A percentile compares a stretch with the other conserved stretches of the same genome.
These are phyloP conservation scores for Machimus rusticus DNA, from an alignment of 2,888 invertebrate genomes.

Conservation along the genomic window DNA sequence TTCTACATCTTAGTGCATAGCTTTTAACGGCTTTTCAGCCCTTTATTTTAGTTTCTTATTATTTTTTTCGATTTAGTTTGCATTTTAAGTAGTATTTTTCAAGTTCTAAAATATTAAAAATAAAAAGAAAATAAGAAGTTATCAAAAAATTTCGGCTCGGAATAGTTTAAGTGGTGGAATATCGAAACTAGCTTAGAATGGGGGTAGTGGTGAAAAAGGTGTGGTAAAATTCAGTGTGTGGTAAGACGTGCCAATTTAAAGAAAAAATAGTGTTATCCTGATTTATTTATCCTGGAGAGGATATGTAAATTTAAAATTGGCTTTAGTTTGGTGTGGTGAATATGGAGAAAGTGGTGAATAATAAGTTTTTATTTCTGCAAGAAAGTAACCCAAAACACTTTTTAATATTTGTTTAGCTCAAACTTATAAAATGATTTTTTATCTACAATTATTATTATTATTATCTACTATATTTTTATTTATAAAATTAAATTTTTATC, in stretches of 20 bases:
- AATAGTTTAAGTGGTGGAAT: neutral
- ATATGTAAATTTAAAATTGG: neutral
- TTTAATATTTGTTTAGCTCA: neutral
- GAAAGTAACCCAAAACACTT: neutral
- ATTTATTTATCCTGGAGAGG: neutral
- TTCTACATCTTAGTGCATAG: neutral
- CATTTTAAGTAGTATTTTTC: neutral
- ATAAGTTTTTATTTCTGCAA: neutral
- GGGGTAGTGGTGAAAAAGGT: neutral
- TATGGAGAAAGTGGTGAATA: neutral
- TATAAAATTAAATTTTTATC: too few species aligned
- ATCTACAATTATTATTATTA: too few species aligned
- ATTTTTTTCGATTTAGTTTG: neutral
- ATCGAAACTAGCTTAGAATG: neutral
- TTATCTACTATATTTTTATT: too few species aligned
- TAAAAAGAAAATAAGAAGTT: neutral
- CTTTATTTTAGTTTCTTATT: neutral
- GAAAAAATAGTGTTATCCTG: neutral
- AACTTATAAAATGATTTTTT: too few species aligned
- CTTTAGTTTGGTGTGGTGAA: neutral
- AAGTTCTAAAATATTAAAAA: neutral
- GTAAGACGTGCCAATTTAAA: neutral
- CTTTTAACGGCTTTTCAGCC: neutral
- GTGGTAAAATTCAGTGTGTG: neutral
- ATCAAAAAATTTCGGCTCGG: neutral